These are phyloP conservation scores for Dermochelys coriacea DNA, from an alignment of 2,797 vertebrate species.

Conservation along the genomic window DNA sequence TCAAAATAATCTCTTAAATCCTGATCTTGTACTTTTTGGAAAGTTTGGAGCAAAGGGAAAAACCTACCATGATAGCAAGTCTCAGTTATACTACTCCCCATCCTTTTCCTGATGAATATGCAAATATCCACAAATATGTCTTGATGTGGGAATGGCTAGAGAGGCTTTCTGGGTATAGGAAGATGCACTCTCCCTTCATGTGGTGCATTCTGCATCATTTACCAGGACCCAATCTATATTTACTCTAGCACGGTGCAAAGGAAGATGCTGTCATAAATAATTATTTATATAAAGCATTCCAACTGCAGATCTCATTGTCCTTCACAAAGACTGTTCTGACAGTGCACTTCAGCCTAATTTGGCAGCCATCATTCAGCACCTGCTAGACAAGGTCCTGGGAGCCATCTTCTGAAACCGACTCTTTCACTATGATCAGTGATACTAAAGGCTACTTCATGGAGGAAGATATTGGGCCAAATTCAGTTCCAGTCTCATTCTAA, in stretches of 20 bases:
- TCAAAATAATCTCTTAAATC: background rate
- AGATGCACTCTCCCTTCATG: constrained; percentile 68
- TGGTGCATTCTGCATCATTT: constrained; percentile 43
- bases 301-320: background rate
- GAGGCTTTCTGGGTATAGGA: constrained; percentile 68
- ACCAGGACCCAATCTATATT: constrained; percentile 38
- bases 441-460: background rate
- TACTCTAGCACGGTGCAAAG: background rate
- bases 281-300: constrained; percentile 41
- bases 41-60: background rate
- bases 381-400: background rate
- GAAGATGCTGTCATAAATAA: constrained; percentile 29
- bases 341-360: background rate
- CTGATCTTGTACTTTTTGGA: background rate
- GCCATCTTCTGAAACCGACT: background rate
- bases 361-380: background rate
- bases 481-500: constrained; percentile 11
- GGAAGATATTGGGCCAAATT: background rate
- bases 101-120: constrained; percentile 25
- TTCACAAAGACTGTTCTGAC: background rate
- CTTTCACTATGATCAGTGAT: background rate
- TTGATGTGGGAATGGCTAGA: constrained; percentile 56
- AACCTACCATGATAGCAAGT: constrained; percentile 22
- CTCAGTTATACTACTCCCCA: background rate
- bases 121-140: constrained; percentile 11